Conservation (phyloP, 2,797 vertebrate species). For the Pyrocephalus nanus region DNA sequence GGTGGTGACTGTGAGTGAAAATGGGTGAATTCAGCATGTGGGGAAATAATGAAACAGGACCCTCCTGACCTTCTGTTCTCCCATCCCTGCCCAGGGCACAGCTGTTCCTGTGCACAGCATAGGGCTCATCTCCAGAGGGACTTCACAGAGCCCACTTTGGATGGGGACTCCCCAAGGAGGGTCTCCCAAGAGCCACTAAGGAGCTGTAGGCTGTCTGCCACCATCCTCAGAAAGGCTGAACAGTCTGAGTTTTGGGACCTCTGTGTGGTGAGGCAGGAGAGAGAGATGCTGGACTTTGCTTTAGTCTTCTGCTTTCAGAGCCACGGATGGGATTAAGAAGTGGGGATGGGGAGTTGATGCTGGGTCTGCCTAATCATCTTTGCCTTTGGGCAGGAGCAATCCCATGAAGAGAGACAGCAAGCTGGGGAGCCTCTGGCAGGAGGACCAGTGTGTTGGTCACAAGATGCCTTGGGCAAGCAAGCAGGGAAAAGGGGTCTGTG, state of each 20-base stretch:
- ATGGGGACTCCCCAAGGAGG: no score
- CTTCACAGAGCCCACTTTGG: fast-evolving
- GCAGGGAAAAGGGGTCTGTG: neutral
- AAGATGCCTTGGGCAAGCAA: neutral
- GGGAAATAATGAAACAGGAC: neutral
- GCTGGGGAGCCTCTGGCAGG: neutral
- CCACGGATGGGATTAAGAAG: neutral
- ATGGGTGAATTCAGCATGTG: neutral
- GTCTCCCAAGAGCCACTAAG: neutral
- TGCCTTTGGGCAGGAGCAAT: neutral
- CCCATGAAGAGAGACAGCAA: neutral
- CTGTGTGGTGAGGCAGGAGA: neutral
- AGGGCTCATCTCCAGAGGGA: fast-evolving
- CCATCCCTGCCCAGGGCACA: fast-evolving
- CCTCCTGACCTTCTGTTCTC: neutral
- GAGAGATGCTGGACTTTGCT: neutral
- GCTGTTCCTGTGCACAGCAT: fast-evolving
- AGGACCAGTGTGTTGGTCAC: fast-evolving
- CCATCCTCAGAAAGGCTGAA: neutral
- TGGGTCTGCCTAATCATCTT: neutral
- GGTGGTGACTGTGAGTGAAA: neutral
- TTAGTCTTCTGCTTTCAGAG: neutral
- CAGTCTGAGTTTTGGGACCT: neutral
- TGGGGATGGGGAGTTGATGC: neutral
- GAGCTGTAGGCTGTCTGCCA: neutral